Base-by-base conservation (phyloP, 2,113 vertebrate genomes). In the Microtus montanus region DNA sequence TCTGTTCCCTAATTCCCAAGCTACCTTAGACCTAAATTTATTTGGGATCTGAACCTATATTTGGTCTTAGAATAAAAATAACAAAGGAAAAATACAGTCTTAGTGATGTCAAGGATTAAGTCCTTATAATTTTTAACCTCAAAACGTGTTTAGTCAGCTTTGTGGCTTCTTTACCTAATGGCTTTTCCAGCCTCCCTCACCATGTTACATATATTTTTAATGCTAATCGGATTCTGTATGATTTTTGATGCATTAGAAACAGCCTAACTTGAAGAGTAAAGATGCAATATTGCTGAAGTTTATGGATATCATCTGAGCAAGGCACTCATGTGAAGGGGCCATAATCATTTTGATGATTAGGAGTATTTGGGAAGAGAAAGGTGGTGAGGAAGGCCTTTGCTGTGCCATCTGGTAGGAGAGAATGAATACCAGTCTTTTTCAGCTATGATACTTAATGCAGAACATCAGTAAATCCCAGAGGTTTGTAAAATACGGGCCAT, bases 1-100 rank as follows among this genome's bases (percentile, higher is more conserved):
- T 96, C 83, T 97, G 92, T 64, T 96, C 3, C 52, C 79, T 89
- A 97, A 89, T 97, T 85, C 63, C 82, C 79, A 96, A 61, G 75
- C 33, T 95, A 96, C 89, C 54, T 52, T 44, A 91, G 47, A 87
- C 70, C 79, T 91, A 95, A 95, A 91, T 93, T 97, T 96, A 75
- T 91, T 49, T 95, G 64, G 14, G 79, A 89, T 95, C 33, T 89
- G 58, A 97, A 92, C 19, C 58, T 95, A 63, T 97, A 86, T 90
- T 97, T 96, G 47, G 63, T 86, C 61, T 92, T 94, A 30, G 38
- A 84, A 89, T 86, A 90, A 93, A 97, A 93, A 93, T 91, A 88
- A 82, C 63, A 78, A 94, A 85, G 19, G 30, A 35, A 20, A 66
- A 68, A 33, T 28, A 41, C 70, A 93, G 26, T 89, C 88, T 93